Evolutionary conservation across 2,113 vertebrate species (phyloP), one percentile per base, ranked within the genome.

Genomic region (Rallus limicola): DNA sequence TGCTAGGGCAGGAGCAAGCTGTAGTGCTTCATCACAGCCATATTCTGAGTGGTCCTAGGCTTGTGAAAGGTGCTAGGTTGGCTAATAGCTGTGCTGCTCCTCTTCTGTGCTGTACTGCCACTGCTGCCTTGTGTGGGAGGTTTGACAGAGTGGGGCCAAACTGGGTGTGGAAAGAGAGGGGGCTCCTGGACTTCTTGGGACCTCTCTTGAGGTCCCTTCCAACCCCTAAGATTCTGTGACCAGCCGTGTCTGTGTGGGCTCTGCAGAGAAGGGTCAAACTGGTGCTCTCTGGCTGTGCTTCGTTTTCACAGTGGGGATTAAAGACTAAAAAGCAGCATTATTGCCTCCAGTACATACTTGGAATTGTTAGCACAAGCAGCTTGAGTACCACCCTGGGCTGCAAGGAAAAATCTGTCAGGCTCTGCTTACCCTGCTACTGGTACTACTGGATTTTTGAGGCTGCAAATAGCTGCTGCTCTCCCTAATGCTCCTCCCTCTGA

Each of bases 171-270:
- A 25, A 20, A 11, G 3, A 8, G 44, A 82, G 69, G 58, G 28
- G 25, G 14, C 46, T 65, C 46, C 36, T 14, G n/a, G n/a, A 13
- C n/a, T n/a, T n/a, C n/a, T n/a, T n/a, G n/a, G n/a, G n/a, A n/a
- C n/a, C n/a, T n/a, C n/a, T n/a, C n/a, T n/a, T n/a, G n/a, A n/a
- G n/a, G n/a, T n/a, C n/a, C n/a, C n/a, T n/a, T n/a, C n/a, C n/a
- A n/a, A n/a, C n/a, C n/a, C n/a, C n/a, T n/a, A n/a, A n/a, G n/a
- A n/a, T n/a, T n/a, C n/a, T n/a, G n/a, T n/a, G n/a, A n/a, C 3
- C 3, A 63, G 26, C 53, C 9, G 0, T 9, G 33, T 16, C 40
- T 0, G 0, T 4, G 19, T 3, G 31, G 44, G 23, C 31, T 46
- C 26, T 28, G 29, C 0, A 4, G 8, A 16, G 36, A 28, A 34